Percentiles rank a stretch among this genome's conserved stretches.
These are phyloP conservation scores for Tricholauxania praeusta DNA, from an alignment of 2,888 invertebrate genomes.

Conservation along the genomic window DNA sequence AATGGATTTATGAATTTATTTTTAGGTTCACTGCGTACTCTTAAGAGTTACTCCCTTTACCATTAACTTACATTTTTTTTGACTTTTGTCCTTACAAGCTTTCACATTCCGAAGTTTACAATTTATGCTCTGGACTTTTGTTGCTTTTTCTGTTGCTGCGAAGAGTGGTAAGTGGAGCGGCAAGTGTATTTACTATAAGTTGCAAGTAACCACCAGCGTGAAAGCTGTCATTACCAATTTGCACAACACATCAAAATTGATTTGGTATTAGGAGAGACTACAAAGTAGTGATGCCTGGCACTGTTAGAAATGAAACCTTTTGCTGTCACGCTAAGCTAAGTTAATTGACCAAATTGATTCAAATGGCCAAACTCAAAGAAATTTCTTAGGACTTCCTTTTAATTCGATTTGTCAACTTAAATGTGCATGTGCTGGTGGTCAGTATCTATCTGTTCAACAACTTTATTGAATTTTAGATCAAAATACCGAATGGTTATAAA, in stretches of 20 bases:
- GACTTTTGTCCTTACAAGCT: conserved; percentile 3
- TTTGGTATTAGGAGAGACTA: neutral
- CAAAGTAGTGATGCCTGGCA: neutral
- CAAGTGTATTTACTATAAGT: neutral
- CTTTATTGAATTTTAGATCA: no score
- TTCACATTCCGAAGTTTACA: conserved; percentile 11
- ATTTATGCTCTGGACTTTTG: conserved; percentile 1
- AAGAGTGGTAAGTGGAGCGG: neutral
- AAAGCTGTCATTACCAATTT: conserved; percentile 50
- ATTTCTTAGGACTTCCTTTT: neutral
- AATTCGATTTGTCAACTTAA: no score
- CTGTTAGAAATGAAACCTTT: conserved; percentile 3
- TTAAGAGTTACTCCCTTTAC: neutral
- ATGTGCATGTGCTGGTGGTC: no score
- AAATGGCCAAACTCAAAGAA: neutral
- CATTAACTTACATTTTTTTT: neutral
- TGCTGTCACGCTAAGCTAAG: neutral
- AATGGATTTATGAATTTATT: conserved; percentile 21
- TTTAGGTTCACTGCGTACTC: neutral
- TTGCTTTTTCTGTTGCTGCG: neutral
- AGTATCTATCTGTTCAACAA: no score
- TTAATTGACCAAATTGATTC: neutral
- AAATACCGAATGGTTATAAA: no score
- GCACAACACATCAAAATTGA: conserved; percentile 53
- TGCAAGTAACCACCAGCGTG: neutral